A percentile compares a stretch with the other conserved stretches of the same genome.
These are phyloP conservation scores for Augiades crinisus DNA, from an alignment of 2,888 invertebrate genomes.

Conservation along the genomic window DNA sequence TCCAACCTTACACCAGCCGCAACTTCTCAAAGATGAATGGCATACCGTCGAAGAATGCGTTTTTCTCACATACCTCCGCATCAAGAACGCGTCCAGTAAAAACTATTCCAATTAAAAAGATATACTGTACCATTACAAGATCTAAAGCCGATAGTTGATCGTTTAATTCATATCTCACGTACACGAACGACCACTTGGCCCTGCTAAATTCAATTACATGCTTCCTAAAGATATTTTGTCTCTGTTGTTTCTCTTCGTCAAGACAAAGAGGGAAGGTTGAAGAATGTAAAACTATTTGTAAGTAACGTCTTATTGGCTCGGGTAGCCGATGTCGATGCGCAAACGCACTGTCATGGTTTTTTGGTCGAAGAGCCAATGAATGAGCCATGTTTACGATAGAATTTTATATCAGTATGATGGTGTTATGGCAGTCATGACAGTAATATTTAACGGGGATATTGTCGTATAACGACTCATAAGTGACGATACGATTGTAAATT, in stretches of 20 bases:
- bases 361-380: conserved; percentile 18
- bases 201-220: conserved; percentile 45
- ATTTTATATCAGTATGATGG: conserved; percentile 12
- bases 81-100: conserved; percentile 57
- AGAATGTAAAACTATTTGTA: conserved; percentile 33
- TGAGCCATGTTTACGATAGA: conserved; percentile 21
- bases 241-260: conserved; percentile 22
- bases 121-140: conserved; percentile 62
- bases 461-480: no score
- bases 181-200: conserved; percentile 37
- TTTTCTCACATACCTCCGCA: conserved; percentile 63
- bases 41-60: conserved; percentile 60
- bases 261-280: conserved; percentile 21
- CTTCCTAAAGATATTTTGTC: conserved; percentile 33
- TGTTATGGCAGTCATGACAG: conserved; percentile 10
- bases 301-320: conserved; percentile 21
- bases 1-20: conserved; percentile 34
- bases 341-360: conserved; percentile 15
- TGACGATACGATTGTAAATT: no score
- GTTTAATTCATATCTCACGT: conserved; percentile 76
- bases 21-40: conserved; percentile 56
- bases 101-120: conserved; percentile 73
- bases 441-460: not conserved
- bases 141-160: conserved; percentile 52
- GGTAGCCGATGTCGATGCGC: conserved; percentile 13